These are phyloP conservation scores for Zeugodacus cucurbitae DNA, from an alignment of 1,140 invertebrate species.

Conservation along the genomic window DNA sequence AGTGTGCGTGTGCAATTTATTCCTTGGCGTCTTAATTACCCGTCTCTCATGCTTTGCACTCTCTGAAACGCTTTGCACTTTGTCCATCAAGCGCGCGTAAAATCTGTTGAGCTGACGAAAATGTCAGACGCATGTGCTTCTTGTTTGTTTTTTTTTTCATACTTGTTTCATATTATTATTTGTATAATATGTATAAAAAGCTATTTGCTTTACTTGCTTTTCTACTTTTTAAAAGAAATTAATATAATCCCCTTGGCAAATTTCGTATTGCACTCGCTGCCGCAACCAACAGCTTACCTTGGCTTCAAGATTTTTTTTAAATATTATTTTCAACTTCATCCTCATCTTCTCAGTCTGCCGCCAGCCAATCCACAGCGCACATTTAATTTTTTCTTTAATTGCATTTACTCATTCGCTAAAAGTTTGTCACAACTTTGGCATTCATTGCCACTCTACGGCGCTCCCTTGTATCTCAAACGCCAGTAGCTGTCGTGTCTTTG, in stretches of 20 bases:
- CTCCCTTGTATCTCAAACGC: no score
- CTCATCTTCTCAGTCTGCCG: no score
- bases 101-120: neutral
- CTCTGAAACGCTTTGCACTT: neutral
- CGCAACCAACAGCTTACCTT: neutral
- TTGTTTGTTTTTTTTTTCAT: neutral
- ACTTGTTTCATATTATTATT: neutral
- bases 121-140: neutral
- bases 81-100: neutral
- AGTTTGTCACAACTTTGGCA: conserved; percentile 12
- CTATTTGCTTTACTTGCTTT: neutral
- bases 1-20: neutral
- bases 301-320: neutral
- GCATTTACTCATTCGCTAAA: neutral
- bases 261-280: neutral
- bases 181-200: neutral
- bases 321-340: neutral
- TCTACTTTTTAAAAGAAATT: neutral
- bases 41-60: no score
- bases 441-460: neutral
- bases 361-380: neutral
- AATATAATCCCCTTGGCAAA: conserved; percentile 23
- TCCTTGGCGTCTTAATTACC: no score
- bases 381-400: conserved; percentile 9
- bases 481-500: neutral